Evolutionary conservation across 2,888 invertebrate genomes (phyloP), one percentile per base, ranked within the genome.

Genomic region (Andrena hattorfiana): DNA sequence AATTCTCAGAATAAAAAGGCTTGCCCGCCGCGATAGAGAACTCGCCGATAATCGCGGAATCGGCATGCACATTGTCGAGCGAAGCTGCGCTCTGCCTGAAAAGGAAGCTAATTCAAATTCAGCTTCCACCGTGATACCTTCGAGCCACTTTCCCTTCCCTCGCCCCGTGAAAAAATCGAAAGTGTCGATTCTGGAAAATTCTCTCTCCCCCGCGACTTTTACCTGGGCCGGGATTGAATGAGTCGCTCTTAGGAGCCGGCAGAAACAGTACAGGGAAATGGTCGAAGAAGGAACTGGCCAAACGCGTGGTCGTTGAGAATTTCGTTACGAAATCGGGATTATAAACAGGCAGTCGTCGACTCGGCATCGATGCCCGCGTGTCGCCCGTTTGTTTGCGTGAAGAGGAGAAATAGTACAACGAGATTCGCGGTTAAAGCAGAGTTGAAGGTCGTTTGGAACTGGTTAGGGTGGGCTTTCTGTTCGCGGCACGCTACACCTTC

Each of bases 391-490:
- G 67, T 81, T 78, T 72, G 32, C 49, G 35, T 35, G 63, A 72
- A 67, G 28, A 62, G 16, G 78, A 71, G 51, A 81, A 64, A 79
- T 68, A 71, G 56, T 68, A 81, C 67, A 74, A 75, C 79, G 64
- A 82, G 81, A 77, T 83, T 68, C 74, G 64, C 77, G 83, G 82
- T 77, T 77, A 74, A 77, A 72, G 75, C 70, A 48, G 78, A 75
- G 77, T 81, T 75, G 84, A 85, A 85, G 85, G 85, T 32, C 81
- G 69, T 54, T 63, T 64, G 69, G 67, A 78, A 85, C 81, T 85
- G 84, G 84, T 85, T 77, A 75, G 85, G 84, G 84, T 84, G 80
- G 75, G 56, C 67, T 68, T 73, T 79, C 80, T 69, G 74, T 49
- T 74, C 83, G 74, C 51, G 77, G 66, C 64, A 56, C 35, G 42